Conservation (phyloP, 2,888 invertebrate genomes). For the Dendrolimus houi region DNA sequence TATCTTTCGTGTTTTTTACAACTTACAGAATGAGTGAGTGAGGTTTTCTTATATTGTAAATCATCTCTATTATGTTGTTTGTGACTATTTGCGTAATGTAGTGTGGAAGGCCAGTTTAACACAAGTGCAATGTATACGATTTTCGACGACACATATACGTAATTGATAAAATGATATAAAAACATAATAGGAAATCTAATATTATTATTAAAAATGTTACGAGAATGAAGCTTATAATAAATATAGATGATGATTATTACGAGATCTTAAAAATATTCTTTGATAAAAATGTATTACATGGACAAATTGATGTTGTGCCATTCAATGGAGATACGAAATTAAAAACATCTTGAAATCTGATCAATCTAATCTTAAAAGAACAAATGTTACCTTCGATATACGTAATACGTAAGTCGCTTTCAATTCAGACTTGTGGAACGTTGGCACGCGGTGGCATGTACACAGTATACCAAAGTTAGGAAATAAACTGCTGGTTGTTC, state of each 20-base stretch:
- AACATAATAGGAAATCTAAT: slow-evolving; percentile 63
- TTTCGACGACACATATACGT: slow-evolving; percentile 75
- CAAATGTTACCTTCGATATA: slow-evolving; percentile 57
- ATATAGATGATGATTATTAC: slow-evolving; percentile 41
- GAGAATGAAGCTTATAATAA: slow-evolving; percentile 53
- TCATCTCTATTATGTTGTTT: slow-evolving; percentile 44
- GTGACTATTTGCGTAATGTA: slow-evolving; percentile 34
- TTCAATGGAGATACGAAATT: slow-evolving; percentile 35
- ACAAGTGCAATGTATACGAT: slow-evolving; percentile 78
- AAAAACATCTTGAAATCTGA: slow-evolving; percentile 42
- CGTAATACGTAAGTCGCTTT: slow-evolving; percentile 8
- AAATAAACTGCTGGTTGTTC: slow-evolving; percentile 57
- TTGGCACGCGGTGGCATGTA: slow-evolving; percentile 49
- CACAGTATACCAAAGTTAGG: slow-evolving; percentile 76
- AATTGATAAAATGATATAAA: slow-evolving; percentile 66
- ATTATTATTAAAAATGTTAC: slow-evolving; percentile 66
- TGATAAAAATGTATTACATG: slow-evolving; percentile 48
- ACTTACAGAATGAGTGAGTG: slow-evolving; percentile 48
- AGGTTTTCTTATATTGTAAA: slow-evolving; percentile 41
- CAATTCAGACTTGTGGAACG: slow-evolving; percentile 47
- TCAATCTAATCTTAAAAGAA: slow-evolving; percentile 49
- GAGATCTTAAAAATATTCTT: slow-evolving; percentile 50
- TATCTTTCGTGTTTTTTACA: slow-evolving; percentile 40
- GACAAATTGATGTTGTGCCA: slow-evolving; percentile 44
- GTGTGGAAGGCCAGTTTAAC: slow-evolving; percentile 67